Evolutionary conservation across 1,140 invertebrate genomes (phyloP).

Genomic region (Drosophila ercepeae): DNA sequence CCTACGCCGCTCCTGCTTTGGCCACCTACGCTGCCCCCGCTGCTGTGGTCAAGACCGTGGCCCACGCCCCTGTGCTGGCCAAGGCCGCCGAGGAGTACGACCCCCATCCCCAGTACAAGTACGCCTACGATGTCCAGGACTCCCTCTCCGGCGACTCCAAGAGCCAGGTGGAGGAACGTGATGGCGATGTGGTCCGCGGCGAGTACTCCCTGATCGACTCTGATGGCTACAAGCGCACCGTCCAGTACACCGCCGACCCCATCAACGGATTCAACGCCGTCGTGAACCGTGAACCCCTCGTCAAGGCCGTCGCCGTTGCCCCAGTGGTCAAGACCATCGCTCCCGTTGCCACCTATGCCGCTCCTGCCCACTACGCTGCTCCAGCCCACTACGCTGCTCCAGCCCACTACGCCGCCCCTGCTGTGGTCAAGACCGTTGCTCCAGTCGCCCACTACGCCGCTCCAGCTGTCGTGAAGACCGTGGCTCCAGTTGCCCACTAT

Average conservation of each 20-base stretch:
- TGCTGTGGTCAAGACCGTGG: slow-evolving; percentile 45
- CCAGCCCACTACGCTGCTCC: slow-evolving; percentile 40
- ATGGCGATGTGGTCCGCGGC: slow-evolving; percentile 87
- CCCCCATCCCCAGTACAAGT: slow-evolving; percentile 85
- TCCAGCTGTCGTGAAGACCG: slow-evolving; percentile 23
- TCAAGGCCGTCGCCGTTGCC: slow-evolving; percentile 55
- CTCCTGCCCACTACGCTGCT: slow-evolving; percentile 54
- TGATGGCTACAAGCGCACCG: slow-evolving; percentile 85
- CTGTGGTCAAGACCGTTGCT: slow-evolving; percentile 26
- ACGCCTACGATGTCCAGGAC: slow-evolving; percentile 89
- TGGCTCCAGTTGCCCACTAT: slow-evolving; percentile 24
- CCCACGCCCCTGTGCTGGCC: slow-evolving; percentile 59
- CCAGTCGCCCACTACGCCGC: slow-evolving; percentile 47
- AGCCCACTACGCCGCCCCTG: slow-evolving; percentile 31
- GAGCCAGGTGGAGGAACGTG: slow-evolving; percentile 85
- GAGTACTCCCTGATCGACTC: slow-evolving; percentile 87
- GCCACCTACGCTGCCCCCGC: slow-evolving; percentile 17
- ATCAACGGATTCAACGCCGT: slow-evolving; percentile 83
- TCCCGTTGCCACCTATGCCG: slow-evolving; percentile 52
- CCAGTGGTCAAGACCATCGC: slow-evolving; percentile 37
- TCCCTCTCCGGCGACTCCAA: slow-evolving; percentile 89
- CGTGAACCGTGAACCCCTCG: slow-evolving; percentile 74
- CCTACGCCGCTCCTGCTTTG: slow-evolving; percentile 28
- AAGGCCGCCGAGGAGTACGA: slow-evolving; percentile 74
- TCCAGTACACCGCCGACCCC: slow-evolving; percentile 83